Percentiles rank a stretch among this genome's conserved stretches.
phyloP scores from a whole-genome alignment of 1,140 invertebrate genomes.

The Metaphire vulgaris region DNA sequence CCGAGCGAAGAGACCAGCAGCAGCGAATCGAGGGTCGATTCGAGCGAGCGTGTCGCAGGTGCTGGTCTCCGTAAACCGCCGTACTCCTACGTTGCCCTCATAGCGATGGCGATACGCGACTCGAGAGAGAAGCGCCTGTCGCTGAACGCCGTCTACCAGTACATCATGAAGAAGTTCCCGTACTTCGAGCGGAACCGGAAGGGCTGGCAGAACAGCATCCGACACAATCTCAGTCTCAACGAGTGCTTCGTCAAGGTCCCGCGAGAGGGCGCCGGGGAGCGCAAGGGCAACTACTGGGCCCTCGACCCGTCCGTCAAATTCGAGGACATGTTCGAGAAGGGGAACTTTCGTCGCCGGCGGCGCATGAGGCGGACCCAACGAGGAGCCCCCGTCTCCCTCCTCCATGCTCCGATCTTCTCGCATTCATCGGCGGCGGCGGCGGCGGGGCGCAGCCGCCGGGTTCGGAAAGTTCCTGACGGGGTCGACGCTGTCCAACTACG shows the following conservation, averaged over 20 bases:
- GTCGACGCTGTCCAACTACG: neutral
- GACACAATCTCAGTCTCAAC: slow-evolving; percentile 60
- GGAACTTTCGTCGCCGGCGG: slow-evolving; percentile 29
- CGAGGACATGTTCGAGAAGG: slow-evolving; percentile 33
- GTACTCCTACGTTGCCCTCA: slow-evolving; percentile 80
- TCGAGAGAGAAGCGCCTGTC: slow-evolving; percentile 59
- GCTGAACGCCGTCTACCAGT: slow-evolving; percentile 97
- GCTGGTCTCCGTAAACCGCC: slow-evolving; percentile 57
- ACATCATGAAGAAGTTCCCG: slow-evolving; percentile 96
- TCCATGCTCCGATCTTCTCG: neutral
- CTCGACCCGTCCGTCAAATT: slow-evolving; percentile 27
- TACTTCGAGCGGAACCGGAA: slow-evolving; percentile 76
- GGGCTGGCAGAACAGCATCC: slow-evolving; percentile 64
- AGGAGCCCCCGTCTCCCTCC: slow-evolving; percentile 20
- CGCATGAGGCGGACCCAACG: slow-evolving; percentile 29
- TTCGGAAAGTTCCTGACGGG: neutral
- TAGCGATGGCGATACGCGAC: slow-evolving; percentile 71
- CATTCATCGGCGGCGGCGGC: no score
- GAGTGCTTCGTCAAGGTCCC: slow-evolving; percentile 56
- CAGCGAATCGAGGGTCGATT: no score
- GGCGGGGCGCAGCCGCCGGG: no score
- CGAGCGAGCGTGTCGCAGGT: neutral
- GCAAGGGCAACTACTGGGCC: slow-evolving; percentile 32
- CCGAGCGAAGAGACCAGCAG: neutral
- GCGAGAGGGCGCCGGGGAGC: slow-evolving; percentile 30